Evolutionary conservation across 2,113 vertebrate genomes (phyloP).

Genomic region (Cyphomyrus discorhynchus): DNA sequence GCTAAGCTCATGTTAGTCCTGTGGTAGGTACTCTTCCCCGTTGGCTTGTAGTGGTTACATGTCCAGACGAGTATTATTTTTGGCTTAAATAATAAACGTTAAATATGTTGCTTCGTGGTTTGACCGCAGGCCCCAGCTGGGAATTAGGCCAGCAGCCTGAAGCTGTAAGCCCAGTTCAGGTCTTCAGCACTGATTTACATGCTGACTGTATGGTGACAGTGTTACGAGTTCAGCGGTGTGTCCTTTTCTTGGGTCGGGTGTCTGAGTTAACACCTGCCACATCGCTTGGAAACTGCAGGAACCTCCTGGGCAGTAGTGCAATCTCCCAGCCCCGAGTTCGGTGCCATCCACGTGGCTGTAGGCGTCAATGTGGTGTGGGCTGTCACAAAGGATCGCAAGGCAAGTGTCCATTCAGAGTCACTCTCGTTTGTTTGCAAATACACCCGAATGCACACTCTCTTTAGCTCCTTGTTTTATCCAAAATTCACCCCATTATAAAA

Average conservation of each 20-base stretch:
- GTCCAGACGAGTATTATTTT: neutral
- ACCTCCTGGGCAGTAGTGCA: slow-evolving; percentile 80
- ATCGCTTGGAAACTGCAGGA: slow-evolving; percentile 39
- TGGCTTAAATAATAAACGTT: neutral
- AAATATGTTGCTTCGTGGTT: neutral
- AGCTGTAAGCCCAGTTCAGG: neutral
- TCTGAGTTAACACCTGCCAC: neutral
- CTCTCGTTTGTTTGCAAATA: neutral
- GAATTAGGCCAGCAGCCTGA: neutral
- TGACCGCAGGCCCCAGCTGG: neutral
- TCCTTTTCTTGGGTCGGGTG: neutral
- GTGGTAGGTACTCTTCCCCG: neutral
- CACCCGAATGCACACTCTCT: neutral
- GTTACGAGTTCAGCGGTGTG: neutral
- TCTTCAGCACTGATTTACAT: neutral
- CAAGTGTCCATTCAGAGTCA: slow-evolving; percentile 48
- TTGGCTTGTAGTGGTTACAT: neutral
- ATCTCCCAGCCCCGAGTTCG: slow-evolving; percentile 75
- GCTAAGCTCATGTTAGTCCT: neutral
- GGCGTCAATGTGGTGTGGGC: slow-evolving; percentile 88
- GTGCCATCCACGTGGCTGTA: slow-evolving; percentile 76
- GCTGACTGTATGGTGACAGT: neutral
- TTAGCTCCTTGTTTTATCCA: neutral
- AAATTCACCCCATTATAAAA: neutral
- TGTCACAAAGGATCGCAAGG: slow-evolving; percentile 87